These are phyloP conservation scores for Hypotaenidia okinawae DNA, from an alignment of 2,797 vertebrate genomes.

Conservation along the genomic window DNA sequence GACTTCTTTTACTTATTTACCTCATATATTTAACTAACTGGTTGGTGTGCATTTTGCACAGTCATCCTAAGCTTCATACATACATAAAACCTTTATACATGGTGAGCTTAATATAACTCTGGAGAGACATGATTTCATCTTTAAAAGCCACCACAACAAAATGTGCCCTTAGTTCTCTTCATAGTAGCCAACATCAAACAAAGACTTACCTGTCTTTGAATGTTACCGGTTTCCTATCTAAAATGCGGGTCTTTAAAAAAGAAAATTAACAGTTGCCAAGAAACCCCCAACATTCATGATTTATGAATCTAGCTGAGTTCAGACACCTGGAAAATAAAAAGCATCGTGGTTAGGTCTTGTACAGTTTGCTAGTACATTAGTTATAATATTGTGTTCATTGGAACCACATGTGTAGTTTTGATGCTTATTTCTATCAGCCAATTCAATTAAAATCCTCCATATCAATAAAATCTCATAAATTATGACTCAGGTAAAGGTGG, in stretches of 20 bases:
- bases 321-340: slow-evolving; percentile 69
- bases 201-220: not conserved
- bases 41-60: not conserved
- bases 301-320: slow-evolving; percentile 59
- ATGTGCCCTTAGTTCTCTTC: not conserved
- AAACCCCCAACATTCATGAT: slow-evolving; percentile 36
- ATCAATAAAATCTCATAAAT: not conserved
- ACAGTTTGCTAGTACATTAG: slow-evolving; percentile 47
- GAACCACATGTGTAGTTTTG: not conserved
- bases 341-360: slow-evolving; percentile 6
- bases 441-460: not conserved
- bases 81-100: rapidly evolving
- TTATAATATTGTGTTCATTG: slow-evolving; percentile 48
- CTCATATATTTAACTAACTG: not conserved
- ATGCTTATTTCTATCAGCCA: not conserved
- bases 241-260: not conserved
- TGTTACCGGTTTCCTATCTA: not conserved
- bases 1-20: not conserved
- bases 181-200: not conserved
- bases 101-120: not conserved
- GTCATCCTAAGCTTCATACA: rapidly evolving
- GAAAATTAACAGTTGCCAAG: slow-evolving; percentile 51
- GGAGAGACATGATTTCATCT: not conserved
- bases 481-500: not conserved
- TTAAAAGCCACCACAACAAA: not conserved